phyloP scores from a whole-genome alignment of 2,113 vertebrate species.

The western clawed frog (Xenopus tropicalis) region DNA sequence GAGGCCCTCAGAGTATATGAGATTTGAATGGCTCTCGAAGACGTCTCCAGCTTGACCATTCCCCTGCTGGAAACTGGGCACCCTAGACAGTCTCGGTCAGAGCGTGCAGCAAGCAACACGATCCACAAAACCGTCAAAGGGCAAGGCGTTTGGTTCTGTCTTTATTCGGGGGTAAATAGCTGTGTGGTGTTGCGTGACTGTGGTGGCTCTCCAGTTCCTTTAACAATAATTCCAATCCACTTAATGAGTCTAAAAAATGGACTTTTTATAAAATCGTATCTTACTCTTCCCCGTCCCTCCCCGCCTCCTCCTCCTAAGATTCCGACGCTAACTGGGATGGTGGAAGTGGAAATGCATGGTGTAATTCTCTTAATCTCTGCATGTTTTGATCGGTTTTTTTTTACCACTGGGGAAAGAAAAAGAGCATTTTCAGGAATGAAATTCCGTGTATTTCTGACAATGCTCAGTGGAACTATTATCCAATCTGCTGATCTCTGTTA shows the following conservation, averaged over 20 bases:
- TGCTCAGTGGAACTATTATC: slow-evolving; percentile 56
- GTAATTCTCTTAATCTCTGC: slow-evolving; percentile 71
- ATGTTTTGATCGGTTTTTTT: slow-evolving; percentile 68
- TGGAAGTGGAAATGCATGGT: slow-evolving; percentile 70
- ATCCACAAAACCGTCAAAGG: slow-evolving; percentile 73
- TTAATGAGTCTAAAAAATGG: slow-evolving; percentile 69
- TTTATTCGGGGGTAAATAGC: slow-evolving; percentile 87
- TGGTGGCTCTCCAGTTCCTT: slow-evolving; percentile 75
- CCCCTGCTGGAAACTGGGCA: slow-evolving; percentile 70
- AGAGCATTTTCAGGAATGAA: slow-evolving; percentile 62
- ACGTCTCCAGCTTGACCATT: slow-evolving; percentile 72
- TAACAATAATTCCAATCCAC: slow-evolving; percentile 68
- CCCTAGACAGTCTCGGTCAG: slow-evolving; percentile 67
- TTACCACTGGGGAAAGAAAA: slow-evolving; percentile 54
- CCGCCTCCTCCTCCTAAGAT: slow-evolving; percentile 54
- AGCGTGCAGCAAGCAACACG: slow-evolving; percentile 67
- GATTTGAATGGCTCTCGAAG: slow-evolving; percentile 76
- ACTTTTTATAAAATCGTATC: slow-evolving; percentile 66
- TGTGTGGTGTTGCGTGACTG: slow-evolving; percentile 85
- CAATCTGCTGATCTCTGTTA: slow-evolving; percentile 48
- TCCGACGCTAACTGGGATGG: slow-evolving; percentile 66
- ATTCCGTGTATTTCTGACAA: slow-evolving; percentile 57
- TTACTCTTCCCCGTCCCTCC: slow-evolving; percentile 54
- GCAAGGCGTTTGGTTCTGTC: slow-evolving; percentile 74
- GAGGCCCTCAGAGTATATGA: slow-evolving; percentile 73